Evolutionary conservation across 1,140 invertebrate genomes (phyloP).

Genomic region (Microplitis mediator): DNA sequence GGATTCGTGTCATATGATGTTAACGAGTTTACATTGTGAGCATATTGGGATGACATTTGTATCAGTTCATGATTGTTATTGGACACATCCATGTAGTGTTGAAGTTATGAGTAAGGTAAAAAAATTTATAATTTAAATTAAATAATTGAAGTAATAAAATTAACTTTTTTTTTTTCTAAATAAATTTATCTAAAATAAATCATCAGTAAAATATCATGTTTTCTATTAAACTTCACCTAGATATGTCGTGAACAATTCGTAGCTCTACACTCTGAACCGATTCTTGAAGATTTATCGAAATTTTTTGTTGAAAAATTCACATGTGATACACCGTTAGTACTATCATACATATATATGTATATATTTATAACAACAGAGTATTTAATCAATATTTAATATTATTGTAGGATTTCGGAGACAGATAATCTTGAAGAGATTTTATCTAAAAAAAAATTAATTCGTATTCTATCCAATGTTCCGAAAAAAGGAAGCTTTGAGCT

Average conservation of each 20-base stretch:
- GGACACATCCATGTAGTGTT: conserved; percentile 93
- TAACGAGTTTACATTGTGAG: conserved; percentile 90
- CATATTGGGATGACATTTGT: conserved; percentile 86
- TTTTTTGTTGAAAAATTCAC: conserved; percentile 73
- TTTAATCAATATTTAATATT: conserved; percentile 19
- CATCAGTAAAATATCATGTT: too few relatives aligned
- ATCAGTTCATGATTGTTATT: conserved; percentile 98
- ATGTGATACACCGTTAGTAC: conserved; percentile 1
- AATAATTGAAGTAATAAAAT: conserved; percentile 3
- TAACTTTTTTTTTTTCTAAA: conserved; percentile 19
- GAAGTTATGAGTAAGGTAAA: conserved; percentile 87
- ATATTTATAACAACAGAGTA: not conserved
- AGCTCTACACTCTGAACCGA: conserved; percentile 88
- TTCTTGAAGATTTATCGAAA: conserved; percentile 86
- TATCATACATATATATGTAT: not conserved
- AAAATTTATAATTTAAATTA: not conserved
- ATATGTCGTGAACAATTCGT: conserved; percentile 97
- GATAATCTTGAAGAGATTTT: conserved; percentile 58
- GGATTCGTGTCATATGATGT: conserved; percentile 99
- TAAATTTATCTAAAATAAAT: conserved; percentile 23
- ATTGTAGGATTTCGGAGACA: conserved; percentile 64
- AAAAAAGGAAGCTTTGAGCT: conserved; percentile 78
- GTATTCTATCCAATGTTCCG: conserved; percentile 68
- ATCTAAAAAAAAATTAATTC: conserved; percentile 69
- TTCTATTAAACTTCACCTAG: conserved; percentile 56